Conservation (phyloP, 2,888 invertebrate species). For the Plebejus argus region DNA sequence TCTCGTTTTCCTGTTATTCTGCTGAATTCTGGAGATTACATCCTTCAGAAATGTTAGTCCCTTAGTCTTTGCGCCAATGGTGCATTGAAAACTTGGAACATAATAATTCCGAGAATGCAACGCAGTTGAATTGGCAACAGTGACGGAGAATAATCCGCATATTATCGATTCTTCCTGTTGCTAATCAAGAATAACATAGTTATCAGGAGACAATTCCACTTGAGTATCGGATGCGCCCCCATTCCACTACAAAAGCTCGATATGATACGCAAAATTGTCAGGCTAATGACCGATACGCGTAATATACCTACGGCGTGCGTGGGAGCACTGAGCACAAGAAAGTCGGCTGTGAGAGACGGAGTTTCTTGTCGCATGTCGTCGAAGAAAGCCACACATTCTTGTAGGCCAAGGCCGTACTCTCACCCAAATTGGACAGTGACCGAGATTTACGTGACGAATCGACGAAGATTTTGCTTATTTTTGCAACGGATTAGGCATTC, state of each 20-base stretch:
- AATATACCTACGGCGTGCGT: slow-evolving; percentile 10
- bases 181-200: neutral
- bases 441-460: neutral
- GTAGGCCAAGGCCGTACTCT: neutral
- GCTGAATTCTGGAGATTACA: neutral
- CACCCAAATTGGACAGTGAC: neutral
- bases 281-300: slow-evolving; percentile 21
- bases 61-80: too few relatives aligned
- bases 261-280: slow-evolving; percentile 16
- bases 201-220: neutral
- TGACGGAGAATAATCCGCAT: too few relatives aligned
- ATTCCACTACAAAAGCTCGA: slow-evolving; percentile 12
- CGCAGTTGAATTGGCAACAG: too few relatives aligned
- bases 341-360: neutral
- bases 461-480: neutral
- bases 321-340: slow-evolving; percentile 18
- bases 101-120: too few relatives aligned
- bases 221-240: neutral
- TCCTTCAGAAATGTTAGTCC: too few relatives aligned
- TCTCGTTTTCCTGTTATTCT: neutral
- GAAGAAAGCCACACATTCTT: neutral
- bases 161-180: neutral
- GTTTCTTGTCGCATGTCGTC: neutral
- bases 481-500: neutral
- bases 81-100: too few relatives aligned